A percentile compares a stretch with the other conserved stretches of the same genome.
Evolutionary conservation across 2,888 invertebrate species (phyloP).

Genomic region (Salticus scenicus): DNA sequence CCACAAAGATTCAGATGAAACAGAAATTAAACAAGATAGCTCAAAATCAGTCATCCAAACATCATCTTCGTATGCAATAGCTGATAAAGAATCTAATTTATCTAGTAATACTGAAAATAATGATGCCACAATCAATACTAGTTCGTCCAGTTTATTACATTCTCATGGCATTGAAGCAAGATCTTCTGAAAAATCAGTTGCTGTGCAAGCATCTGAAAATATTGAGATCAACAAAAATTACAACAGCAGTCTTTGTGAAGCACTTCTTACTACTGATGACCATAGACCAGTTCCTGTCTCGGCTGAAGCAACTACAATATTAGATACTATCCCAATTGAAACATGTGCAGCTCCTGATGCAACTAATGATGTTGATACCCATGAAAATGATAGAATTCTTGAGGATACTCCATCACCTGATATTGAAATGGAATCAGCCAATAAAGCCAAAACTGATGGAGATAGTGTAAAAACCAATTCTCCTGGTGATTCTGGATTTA

Average conservation of each 20-base stretch:
- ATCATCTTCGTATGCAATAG: slow-evolving; percentile 19
- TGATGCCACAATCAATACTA: background rate
- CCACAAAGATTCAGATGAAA: slow-evolving; percentile 48
- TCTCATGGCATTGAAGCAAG: background rate
- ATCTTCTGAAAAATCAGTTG: slow-evolving; percentile 18
- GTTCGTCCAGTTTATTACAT: background rate
- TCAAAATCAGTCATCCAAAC: slow-evolving; percentile 28
- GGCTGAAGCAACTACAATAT: slow-evolving; percentile 29
- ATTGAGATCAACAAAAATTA: slow-evolving; percentile 40
- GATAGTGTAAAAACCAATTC: slow-evolving; percentile 53
- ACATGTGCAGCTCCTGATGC: slow-evolving; percentile 30
- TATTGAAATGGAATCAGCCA: slow-evolving; percentile 33
- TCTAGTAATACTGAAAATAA: slow-evolving; percentile 20
- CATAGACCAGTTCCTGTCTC: slow-evolving; percentile 53
- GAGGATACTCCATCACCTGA: background rate
- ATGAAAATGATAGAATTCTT: background rate
- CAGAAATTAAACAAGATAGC: slow-evolving; percentile 29
- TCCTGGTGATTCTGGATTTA: slow-evolving; percentile 53
- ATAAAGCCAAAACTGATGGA: slow-evolving; percentile 41
- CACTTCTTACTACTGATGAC: slow-evolving; percentile 56
- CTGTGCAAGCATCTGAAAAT: slow-evolving; percentile 19
- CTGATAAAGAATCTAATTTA: slow-evolving; percentile 23
- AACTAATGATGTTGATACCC: slow-evolving; percentile 29
- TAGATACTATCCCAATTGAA: slow-evolving; percentile 23
- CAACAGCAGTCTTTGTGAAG: slow-evolving; percentile 57